phyloP scores from a whole-genome alignment of 2,888 invertebrate species.

The Monochamus alternatus region DNA sequence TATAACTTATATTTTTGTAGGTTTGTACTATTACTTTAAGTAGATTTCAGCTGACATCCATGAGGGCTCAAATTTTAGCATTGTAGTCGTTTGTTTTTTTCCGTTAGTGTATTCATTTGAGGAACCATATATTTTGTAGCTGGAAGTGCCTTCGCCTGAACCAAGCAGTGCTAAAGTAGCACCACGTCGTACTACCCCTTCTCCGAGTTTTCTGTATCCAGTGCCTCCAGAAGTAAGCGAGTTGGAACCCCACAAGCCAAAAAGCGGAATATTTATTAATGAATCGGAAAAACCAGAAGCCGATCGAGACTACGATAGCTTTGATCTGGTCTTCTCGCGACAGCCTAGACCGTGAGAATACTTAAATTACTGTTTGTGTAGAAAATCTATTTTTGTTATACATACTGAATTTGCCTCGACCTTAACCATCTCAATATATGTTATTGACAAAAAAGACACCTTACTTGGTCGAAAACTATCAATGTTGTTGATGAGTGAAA shows the following conservation, averaged over 20 bases:
- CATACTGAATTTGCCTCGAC: too few relatives aligned
- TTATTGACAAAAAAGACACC: too few relatives aligned
- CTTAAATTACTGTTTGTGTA: neutral
- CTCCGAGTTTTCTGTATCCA: slow-evolving; percentile 62
- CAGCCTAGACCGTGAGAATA: slow-evolving; percentile 52
- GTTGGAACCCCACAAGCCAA: slow-evolving; percentile 63
- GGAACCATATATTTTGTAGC: slow-evolving; percentile 47
- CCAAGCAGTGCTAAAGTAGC: slow-evolving; percentile 63
- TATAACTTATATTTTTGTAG: too few relatives aligned
- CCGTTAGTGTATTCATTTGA: too few relatives aligned
- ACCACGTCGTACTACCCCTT: slow-evolving; percentile 61
- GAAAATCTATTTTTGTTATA: too few relatives aligned
- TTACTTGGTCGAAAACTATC: too few relatives aligned
- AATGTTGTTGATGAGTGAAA: too few relatives aligned
- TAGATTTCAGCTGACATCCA: too few relatives aligned
- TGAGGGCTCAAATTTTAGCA: too few relatives aligned
- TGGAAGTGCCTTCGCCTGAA: slow-evolving; percentile 65
- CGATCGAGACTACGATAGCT: slow-evolving; percentile 59
- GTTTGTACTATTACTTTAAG: too few relatives aligned
- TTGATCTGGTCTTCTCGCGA: slow-evolving; percentile 61
- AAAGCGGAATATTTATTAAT: slow-evolving; percentile 68
- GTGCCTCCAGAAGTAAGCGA: slow-evolving; percentile 60
- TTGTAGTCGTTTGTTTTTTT: too few relatives aligned
- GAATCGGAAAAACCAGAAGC: slow-evolving; percentile 47
- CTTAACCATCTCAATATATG: too few relatives aligned